Conservation (phyloP, 2,797 vertebrate species). For the Crypturellus tataupa region DNA sequence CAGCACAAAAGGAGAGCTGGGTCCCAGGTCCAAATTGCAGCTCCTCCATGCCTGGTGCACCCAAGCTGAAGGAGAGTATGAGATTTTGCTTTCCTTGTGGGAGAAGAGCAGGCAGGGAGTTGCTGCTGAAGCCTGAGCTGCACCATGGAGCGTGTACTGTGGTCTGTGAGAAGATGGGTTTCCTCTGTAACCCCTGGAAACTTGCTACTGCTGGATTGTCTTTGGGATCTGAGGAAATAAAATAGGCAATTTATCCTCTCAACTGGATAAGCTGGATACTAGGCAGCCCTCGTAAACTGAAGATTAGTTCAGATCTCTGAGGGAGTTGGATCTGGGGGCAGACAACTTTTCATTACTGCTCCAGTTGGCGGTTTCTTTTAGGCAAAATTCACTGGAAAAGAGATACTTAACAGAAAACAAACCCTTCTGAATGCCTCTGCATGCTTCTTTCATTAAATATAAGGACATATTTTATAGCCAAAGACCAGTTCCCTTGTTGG, state of each 20-base stretch:
- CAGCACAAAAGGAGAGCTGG: not conserved
- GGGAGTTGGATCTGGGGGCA: not conserved
- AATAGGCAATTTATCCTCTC: not conserved
- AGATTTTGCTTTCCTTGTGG: not conserved
- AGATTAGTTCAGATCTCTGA: not conserved
- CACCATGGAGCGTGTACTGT: fast-evolving
- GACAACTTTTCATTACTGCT: not conserved
- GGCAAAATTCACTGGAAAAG: not conserved
- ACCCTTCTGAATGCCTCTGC: not conserved
- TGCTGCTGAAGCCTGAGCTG: fast-evolving
- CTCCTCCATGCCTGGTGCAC: not conserved
- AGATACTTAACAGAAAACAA: not conserved
- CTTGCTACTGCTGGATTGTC: not conserved
- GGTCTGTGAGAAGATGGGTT: not conserved
- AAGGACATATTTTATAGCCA: not conserved
- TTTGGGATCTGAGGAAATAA: not conserved
- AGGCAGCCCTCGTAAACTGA: not conserved
- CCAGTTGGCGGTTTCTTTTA: not conserved
- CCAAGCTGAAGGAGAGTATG: not conserved
- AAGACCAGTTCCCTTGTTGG: not conserved
- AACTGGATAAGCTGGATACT: not conserved
- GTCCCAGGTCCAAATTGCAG: not conserved
- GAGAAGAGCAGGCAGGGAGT: not conserved
- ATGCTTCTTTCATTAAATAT: not conserved
- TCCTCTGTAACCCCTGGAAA: not conserved